Evolutionary conservation across 2,113 vertebrate genomes (phyloP), one percentile per base, ranked within the genome.

Genomic region (Eublepharis macularius): DNA sequence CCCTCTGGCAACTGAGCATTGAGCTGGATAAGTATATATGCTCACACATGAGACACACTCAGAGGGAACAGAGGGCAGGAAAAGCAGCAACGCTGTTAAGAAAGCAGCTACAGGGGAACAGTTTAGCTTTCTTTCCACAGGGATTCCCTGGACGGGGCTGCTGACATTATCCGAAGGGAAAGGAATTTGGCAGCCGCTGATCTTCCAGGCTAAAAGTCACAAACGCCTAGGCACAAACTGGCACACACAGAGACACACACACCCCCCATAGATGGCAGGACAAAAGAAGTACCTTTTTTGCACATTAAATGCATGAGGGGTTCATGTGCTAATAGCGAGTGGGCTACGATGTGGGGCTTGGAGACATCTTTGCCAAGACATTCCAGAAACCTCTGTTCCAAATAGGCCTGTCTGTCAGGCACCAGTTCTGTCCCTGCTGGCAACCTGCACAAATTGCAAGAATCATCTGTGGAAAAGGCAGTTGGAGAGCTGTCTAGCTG

Each of bases 1-100:
- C 80, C 86, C 81, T 83, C 68, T 83, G 86, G 86, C 86, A 83
- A 73, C 26, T 7, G 17, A 74, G 75, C 57, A 34, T 51, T 83
- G 78, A 79, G 86, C n/a, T 43, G 86, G 75, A 70, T 78, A 65
- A 70, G 77, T 60, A 39, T n/a, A 70, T 36, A 41, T 34, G 41
- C 49, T 45, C 63, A 54, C 24, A 45, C n/a, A 8, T 57, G 32
- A 51, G 43, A 57, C 8, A 54, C 69, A 75, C 36, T 34, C 60
- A 4, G 4, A 65, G 16, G 43, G 6, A 16, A n/a, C 16, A n/a
- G 7, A 74, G 24, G 82, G 17, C 49, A 29, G 34, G 57, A n/a
- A 26, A 19, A 66, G 2, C 16, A 75, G n/a, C 36, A 54, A 68
- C 1, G 2, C 70, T n/a, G 34, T 39, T 69, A 32, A 24, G 1